Percentiles rank a stretch among this genome's conserved stretches.
Evolutionary conservation across 2,797 vertebrate species (phyloP).

Genomic region (Adrianichthys oophorus): DNA sequence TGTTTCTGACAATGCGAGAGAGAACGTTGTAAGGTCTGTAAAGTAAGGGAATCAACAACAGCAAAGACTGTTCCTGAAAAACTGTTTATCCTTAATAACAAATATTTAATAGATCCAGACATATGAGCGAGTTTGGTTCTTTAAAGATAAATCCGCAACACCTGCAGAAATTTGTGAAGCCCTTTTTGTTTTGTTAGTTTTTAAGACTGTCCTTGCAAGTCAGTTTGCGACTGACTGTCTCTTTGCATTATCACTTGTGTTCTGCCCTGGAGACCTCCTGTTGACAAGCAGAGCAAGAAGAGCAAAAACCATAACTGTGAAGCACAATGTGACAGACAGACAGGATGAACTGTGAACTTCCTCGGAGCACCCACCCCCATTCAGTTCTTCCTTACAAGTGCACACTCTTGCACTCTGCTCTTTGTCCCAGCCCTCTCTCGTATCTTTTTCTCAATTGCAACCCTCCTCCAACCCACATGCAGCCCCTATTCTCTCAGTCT

Average conservation of each 20-base stretch:
- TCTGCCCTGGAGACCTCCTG: conserved; percentile 38
- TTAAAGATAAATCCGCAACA: conserved; percentile 5
- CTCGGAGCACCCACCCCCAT: conserved; percentile 28
- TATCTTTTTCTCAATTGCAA: conserved; percentile 24
- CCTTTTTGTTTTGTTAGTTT: neutral
- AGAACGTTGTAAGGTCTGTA: too few relatives aligned
- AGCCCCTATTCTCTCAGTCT: conserved; percentile 46
- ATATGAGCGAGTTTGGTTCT: too few relatives aligned
- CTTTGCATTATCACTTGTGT: conserved; percentile 42
- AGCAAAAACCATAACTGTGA: conserved; percentile 33
- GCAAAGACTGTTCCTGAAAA: too few relatives aligned
- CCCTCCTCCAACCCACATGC: conserved; percentile 9
- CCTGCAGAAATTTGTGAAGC: conserved; percentile 1
- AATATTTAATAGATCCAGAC: too few relatives aligned
- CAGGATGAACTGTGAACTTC: conserved; percentile 49
- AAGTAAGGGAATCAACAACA: too few relatives aligned
- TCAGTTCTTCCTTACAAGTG: conserved; percentile 11
- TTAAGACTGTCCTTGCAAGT: conserved; percentile 3
- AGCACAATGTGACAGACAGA: conserved; percentile 50
- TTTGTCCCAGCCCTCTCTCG: conserved; percentile 34
- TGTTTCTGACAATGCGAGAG: too few relatives aligned
- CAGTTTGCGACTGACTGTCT: conserved; percentile 26
- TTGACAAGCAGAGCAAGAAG: conserved; percentile 39
- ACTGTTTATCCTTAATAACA: too few relatives aligned
- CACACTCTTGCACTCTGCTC: conserved; percentile 30